Percentiles rank a stretch among this genome's conserved stretches.
These are phyloP conservation scores for Gnatocerus cornutus DNA, from an alignment of 2,888 invertebrate genomes.

Conservation along the genomic window DNA sequence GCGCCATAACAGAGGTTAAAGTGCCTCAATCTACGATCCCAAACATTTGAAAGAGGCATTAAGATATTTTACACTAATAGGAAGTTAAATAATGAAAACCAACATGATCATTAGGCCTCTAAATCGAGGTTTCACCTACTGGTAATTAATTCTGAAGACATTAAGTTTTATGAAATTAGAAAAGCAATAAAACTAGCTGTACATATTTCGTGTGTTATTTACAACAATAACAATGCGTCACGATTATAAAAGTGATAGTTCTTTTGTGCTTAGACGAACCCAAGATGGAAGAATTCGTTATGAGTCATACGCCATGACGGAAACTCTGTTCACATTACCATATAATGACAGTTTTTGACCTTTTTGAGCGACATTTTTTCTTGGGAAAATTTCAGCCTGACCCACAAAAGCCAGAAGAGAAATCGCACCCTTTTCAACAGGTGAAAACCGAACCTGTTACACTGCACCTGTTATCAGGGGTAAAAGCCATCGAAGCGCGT, in stretches of 20 bases:
- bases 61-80: conserved; percentile 10
- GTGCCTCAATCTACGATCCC: not conserved
- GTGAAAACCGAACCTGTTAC: conserved; percentile 23
- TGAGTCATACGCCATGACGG: conserved; percentile 32
- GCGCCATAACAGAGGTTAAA: not conserved
- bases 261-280: conserved; percentile 33
- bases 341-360: conserved; percentile 38
- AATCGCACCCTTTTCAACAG: conserved; percentile 11
- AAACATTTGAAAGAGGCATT: conserved; percentile 1
- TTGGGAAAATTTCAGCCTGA: conserved; percentile 8
- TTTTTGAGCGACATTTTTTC: conserved; percentile 38
- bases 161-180: conserved; percentile 20
- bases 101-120: not conserved
- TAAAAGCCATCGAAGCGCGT: conserved; percentile 20
- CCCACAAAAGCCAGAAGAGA: conserved; percentile 16
- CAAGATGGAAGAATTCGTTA: conserved; percentile 29
- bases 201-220: conserved; percentile 21
- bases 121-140: conserved; percentile 4
- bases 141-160: conserved; percentile 1
- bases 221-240: conserved; percentile 26
- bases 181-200: conserved; percentile 14
- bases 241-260: conserved; percentile 33
- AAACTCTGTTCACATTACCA: conserved; percentile 37
- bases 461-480: conserved; percentile 43
- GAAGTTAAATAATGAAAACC: conserved; percentile 8